These are phyloP conservation scores for Chlorospingus semifuscus DNA, from an alignment of 2,797 vertebrate genomes.

Conservation along the genomic window DNA sequence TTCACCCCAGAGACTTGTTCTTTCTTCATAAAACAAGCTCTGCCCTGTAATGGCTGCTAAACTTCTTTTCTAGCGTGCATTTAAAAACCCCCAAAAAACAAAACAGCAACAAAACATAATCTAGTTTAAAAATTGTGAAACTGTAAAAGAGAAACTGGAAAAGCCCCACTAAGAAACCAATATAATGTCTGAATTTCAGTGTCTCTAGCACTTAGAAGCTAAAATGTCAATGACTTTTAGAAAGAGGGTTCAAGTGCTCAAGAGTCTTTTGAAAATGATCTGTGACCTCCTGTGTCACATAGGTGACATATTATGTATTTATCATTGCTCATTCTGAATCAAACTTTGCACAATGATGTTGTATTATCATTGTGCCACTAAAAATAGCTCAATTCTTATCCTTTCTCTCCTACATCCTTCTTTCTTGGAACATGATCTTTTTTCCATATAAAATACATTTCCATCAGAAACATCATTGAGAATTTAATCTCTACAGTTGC, in stretches of 20 bases:
- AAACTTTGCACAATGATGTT: background rate
- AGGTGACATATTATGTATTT: background rate
- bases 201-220: background rate
- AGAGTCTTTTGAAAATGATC: background rate
- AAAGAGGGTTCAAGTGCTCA: background rate
- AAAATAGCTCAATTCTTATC: background rate
- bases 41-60: background rate
- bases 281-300: background rate
- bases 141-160: background rate
- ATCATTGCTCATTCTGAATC: background rate
- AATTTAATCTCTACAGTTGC: background rate
- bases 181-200: background rate
- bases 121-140: background rate
- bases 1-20: background rate
- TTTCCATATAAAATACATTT: background rate
- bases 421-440: background rate
- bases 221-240: background rate
- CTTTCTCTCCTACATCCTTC: background rate
- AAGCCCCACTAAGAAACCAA: accelerated
- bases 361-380: background rate
- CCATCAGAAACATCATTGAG: background rate
- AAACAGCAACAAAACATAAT: background rate
- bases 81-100: accelerated
- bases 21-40: background rate
- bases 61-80: accelerated